A percentile compares a stretch with the other conserved stretches of the same genome.
Conservation (phyloP, 1,140 invertebrate species). For the Hetaerina americana region DNA sequence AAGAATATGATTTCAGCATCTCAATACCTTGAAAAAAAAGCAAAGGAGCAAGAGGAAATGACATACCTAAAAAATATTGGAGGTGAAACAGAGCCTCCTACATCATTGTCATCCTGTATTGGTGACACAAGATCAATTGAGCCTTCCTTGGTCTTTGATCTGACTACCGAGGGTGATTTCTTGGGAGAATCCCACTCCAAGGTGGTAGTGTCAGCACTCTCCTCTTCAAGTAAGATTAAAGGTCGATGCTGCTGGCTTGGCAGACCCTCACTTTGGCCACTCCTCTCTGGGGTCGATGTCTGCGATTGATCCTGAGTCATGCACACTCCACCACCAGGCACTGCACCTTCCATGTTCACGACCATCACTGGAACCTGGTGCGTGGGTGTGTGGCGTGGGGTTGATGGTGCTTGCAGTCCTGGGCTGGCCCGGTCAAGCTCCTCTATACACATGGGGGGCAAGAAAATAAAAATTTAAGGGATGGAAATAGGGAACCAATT, state of each 20-base stretch:
- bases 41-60: no score
- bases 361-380: conserved; percentile 58
- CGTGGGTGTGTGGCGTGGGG: conserved; percentile 42
- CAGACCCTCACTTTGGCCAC: conserved; percentile 16
- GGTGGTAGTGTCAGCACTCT: conserved; percentile 19
- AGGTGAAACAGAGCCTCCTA: background rate
- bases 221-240: background rate
- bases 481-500: no score
- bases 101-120: background rate
- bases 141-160: background rate
- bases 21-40: no score
- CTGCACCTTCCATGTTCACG: conserved; percentile 28
- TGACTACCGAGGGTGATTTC: conserved; percentile 25
- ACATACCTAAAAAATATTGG: background rate
- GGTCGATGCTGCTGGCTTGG: conserved; percentile 23
- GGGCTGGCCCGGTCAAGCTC: background rate
- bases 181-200: conserved; percentile 40
- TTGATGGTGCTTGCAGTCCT: background rate
- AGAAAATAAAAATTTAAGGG: no score
- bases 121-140: background rate
- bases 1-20: no score
- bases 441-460: no score
- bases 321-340: conserved; percentile 19
- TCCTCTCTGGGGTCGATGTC: conserved; percentile 14
- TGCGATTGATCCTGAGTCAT: conserved; percentile 7